Evolutionary conservation across 1,140 invertebrate genomes (phyloP), one percentile per base, ranked within the genome.

Genomic region (Wasmannia auropunctata): DNA sequence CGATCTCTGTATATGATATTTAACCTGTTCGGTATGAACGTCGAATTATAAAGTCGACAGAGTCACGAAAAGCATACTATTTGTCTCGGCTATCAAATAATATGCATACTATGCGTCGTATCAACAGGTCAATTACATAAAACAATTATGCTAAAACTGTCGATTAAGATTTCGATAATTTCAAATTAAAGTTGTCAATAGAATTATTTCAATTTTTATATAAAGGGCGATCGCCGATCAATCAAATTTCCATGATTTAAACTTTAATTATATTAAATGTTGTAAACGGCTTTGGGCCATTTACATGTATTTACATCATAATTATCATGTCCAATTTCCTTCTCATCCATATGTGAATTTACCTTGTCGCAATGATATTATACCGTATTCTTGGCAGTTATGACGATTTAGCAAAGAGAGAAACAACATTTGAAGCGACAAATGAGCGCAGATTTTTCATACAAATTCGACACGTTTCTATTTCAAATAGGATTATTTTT

Each of bases 371-470:
- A 56, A 43, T 22, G 11, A 75, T 11, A 37, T n/a, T 16, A 31
- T 31, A 51, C 1, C 25, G 22, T 43, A 70, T 43, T 43, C 11
- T 81, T 31, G 25, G 22, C 28, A 86, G 63, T 86, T 63, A 85
- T 87, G 58, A 87, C 75, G 60, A 81, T 60, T 81, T 84, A 56
- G 40, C 72, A 51, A 70, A 72, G n/a, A 65, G 56, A 54, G 37
- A 69, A 89, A 86, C 28, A 54, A 75, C 67, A 80, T 56, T 88
- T 34, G 51, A 51, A 89, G 63, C 56, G 79, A 74, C 60, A 89
- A 79, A 58, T 72, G 46, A 86, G 81, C 22, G 8, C 19, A 77
- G 62, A 63, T 49, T 51, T 86, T 86, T 16, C 28, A 34, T 60
- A 85, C 37, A 74, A 65, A 67, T 62, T 37, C 16, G 22, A 63